Evolutionary conservation across 2,888 invertebrate genomes (phyloP), one percentile per base, ranked within the genome.

Genomic region (Amaurobius ferox): DNA sequence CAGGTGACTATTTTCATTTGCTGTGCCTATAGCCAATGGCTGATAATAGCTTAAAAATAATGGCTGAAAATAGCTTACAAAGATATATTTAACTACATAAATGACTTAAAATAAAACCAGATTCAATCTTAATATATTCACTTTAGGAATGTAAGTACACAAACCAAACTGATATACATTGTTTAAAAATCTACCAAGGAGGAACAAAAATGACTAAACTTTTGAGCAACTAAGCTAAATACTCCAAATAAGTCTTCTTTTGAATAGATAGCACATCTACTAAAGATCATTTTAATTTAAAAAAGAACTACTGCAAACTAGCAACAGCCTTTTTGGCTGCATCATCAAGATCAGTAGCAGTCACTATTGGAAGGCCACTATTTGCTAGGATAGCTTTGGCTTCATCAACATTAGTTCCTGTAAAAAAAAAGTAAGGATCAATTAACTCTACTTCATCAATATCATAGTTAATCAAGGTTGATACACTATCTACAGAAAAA

Each of bases 251-350:
- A 44, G n/a, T 16, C 16, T 44, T 16, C n/a, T 16, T 44, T 44
- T 44, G 28, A 67, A 35, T 28, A 28, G 40, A n/a, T 40, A 9
- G 35, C 35, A 68, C 23, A 40, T n/a, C n/a, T n/a, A n/a, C n/a
- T n/a, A 13, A 5, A 30, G 11, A 29, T 29, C 30, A 16, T 6
- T 68, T 28, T 55, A 13, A 55, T 3, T 67, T 86, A n/a, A n/a
- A n/a, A n/a, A n/a, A n/a, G n/a, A n/a, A n/a, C n/a, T 71, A 86
- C 26, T 86, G 62, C 70, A 90, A 89, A 88, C 91, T 91, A 48
- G 90, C 89, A 3, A 98, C 98, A 68, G 96, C 98, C 91, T 95
- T 95, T 90, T 94, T 93, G 0, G 99, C 99, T 16, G 98, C 99
- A 91, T 97, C 96, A 89, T 98, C 98, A 85, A 99, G 94, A 91